Evolutionary conservation across 1,140 invertebrate genomes (phyloP).

Genomic region (Ceratina australensis): DNA sequence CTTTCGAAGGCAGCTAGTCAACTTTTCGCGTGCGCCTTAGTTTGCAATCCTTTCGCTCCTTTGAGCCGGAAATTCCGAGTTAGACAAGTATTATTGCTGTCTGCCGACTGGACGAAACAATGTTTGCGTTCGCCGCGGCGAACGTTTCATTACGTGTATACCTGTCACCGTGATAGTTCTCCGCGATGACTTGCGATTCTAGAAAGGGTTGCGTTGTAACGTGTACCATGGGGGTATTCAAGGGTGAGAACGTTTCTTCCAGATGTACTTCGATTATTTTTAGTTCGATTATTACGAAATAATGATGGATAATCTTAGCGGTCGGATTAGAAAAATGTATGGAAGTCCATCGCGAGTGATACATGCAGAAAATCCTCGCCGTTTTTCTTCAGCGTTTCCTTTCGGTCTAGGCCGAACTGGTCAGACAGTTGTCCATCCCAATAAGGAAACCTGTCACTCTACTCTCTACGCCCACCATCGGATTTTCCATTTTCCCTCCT

Average conservation of each 20-base stretch:
- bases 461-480: neutral
- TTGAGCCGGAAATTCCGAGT: slow-evolving; percentile 19
- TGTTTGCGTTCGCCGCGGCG: neutral
- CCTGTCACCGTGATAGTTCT: neutral
- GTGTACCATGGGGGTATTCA: too few species aligned
- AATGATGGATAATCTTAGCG: too few species aligned
- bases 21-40: slow-evolving; percentile 17
- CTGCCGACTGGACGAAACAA: neutral
- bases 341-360: neutral
- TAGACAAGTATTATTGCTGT: slow-evolving; percentile 5
- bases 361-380: neutral
- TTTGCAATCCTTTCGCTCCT: slow-evolving; percentile 1
- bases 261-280: too few species aligned
- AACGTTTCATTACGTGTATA: neutral
- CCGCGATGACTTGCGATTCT: neutral
- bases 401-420: slow-evolving; percentile 15
- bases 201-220: too few species aligned
- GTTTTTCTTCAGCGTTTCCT: neutral
- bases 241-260: too few species aligned
- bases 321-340: neutral
- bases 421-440: slow-evolving; percentile 21
- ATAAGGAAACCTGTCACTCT: slow-evolving; percentile 36
- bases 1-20: slow-evolving; percentile 15
- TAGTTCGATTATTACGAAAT: too few species aligned
- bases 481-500: slow-evolving; percentile 29